Evolutionary conservation across 92 coral and sea anemone species (phyloP), one percentile per base, ranked within the genome.

Genomic region (Epizoanthus stellaris): DNA sequence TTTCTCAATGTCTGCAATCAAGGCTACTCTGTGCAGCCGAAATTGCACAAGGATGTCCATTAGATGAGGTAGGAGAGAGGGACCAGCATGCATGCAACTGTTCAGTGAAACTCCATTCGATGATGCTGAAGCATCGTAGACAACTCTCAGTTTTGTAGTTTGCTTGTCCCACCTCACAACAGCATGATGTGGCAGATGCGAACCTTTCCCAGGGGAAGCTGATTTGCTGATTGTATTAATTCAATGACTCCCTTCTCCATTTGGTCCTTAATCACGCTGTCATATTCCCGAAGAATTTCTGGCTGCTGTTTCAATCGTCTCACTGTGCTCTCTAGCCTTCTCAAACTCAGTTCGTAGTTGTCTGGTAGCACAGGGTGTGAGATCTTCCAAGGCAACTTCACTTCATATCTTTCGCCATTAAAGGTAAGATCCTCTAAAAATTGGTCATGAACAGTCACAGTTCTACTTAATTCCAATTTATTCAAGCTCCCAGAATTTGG

Each of bases 51-150:
- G 66, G 65, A 75, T 75, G 80, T 56, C 66, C 80, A 75, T 57
- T 65, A 75, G 58, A 65, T 75, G 67, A 4, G 80, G 58, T 54
- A 75, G 14, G 23, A 75, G 80, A 21, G 80, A 75, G 34, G 80
- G 80, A 21, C 80, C 49, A 14, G 77, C 23, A 43, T 72, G 77
- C 60, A 72, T 43, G 14, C 77, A 72, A 38, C 56, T 72, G 77
- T 72, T 72, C 40, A 71, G 58, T 43, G 76, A 71, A 1, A 56
- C 49, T 71, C 57, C 58, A 42, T 71, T 74, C 21, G 66, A 54
- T 75, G 80, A 75, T 75, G 66, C 80, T 54, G 80, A 75, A 19
- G 66, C 80, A 23, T 75, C 80, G 16, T 75, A 75, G 40, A 75
- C 52, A 11, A 75, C 66, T 75, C 66, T 73, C 30, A 73, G 60